These are phyloP conservation scores for Pelecanoides urinatrix DNA, from an alignment of 2,113 vertebrate genomes.

Conservation along the genomic window DNA sequence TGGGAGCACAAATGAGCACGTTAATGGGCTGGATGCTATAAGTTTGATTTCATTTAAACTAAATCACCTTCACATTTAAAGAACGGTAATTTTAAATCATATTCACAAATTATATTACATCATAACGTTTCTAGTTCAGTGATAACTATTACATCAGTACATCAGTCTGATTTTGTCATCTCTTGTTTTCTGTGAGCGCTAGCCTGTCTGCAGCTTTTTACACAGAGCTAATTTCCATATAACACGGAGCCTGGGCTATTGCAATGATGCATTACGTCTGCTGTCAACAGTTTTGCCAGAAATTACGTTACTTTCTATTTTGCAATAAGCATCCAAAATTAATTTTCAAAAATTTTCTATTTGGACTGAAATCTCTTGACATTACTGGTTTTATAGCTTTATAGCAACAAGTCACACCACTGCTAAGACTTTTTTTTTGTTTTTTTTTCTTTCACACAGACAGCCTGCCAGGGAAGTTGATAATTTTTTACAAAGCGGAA, in stretches of 20 bases:
- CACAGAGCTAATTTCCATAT: not conserved
- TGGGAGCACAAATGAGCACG: not conserved
- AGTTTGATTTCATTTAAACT: not conserved
- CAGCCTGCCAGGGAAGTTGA: not conserved
- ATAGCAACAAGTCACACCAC: not conserved
- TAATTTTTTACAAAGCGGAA: not conserved
- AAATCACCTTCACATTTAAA: not conserved
- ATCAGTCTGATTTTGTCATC: not conserved
- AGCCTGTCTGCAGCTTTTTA: not conserved
- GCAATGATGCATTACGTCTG: not conserved
- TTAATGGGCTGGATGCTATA: rapidly evolving
- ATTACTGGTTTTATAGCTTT: not conserved
- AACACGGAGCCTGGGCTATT: not conserved
- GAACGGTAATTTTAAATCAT: not conserved
- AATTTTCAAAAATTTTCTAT: not conserved
- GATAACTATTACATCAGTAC: not conserved
- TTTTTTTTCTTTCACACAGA: not conserved
- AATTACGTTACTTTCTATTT: conserved; percentile 14
- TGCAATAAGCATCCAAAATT: not conserved
- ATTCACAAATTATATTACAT: not conserved
- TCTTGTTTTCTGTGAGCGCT: not conserved
- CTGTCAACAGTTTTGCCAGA: not conserved
- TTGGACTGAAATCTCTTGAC: not conserved
- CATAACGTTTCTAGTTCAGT: not conserved
- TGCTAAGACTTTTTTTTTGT: not conserved